A percentile compares a stretch with the other conserved stretches of the same genome.
These are phyloP conservation scores for Cygnus buccinator DNA, from an alignment of 2,113 vertebrate species.

Conservation along the genomic window DNA sequence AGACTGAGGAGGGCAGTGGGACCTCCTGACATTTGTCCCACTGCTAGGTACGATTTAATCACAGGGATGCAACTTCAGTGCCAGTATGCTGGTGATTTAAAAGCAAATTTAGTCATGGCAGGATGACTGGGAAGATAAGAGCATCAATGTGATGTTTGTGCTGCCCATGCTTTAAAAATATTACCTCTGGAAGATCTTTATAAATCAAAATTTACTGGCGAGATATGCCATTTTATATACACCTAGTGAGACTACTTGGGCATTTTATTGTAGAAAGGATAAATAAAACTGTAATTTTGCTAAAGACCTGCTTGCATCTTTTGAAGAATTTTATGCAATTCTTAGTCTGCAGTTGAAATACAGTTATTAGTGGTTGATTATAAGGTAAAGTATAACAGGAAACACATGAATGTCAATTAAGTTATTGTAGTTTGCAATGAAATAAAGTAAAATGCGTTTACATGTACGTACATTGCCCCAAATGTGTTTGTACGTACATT, in stretches of 20 bases:
- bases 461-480: not conserved
- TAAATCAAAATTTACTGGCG: not conserved
- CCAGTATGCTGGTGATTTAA: not conserved
- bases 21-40: rapidly evolving
- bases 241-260: not conserved
- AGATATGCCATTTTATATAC: not conserved
- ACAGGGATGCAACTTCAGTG: not conserved
- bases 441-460: not conserved
- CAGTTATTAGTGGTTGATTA: not conserved
- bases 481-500: not conserved
- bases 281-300: not conserved
- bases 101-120: not conserved
- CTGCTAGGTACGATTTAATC: not conserved
- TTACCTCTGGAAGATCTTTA: not conserved
- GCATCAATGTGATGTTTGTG: not conserved
- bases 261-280: not conserved
- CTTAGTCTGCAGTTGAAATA: not conserved
- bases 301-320: not conserved
- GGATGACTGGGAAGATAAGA: not conserved
- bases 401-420: not conserved
- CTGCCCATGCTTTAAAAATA: not conserved
- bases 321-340: not conserved
- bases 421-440: not conserved
- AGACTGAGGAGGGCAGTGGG: not conserved
- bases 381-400: not conserved